Evolutionary conservation across 2,113 vertebrate species (phyloP), one percentile per base, ranked within the genome.

Genomic region (Crocuta crocuta): DNA sequence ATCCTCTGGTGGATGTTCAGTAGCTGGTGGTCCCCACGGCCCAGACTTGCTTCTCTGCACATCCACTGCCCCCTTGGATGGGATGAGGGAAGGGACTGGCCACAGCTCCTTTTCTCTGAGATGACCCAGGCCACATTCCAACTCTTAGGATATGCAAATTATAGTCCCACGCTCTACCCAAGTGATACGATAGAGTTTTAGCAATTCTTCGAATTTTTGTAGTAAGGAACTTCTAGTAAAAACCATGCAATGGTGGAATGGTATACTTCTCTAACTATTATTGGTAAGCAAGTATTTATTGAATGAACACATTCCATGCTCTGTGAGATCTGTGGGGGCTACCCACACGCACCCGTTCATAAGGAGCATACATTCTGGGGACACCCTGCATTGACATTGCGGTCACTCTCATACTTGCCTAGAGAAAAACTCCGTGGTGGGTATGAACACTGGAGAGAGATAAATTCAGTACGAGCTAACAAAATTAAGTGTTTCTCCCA

Each of bases 321-420:
- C 1, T 28, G 9, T 13, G 2, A 45, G 1, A 8, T 10, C n/a
- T 13, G 35, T 2, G 6, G 17, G 26, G 33, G 39, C 9, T 2
- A 0, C 10, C 39, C 0, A 0, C 53, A n/a, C 0, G 0, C 4
- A 24, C 48, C 16, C 13, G 24, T 10, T 45, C 4, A 0, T 7
- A 28, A 53, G 17, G 23, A 21, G 5, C 28, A 0, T 12, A 2
- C 0, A 0, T 17, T 28, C 21, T 63, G 39, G 58, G 10, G 39
- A 39, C 16, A 39, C 10, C 76, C 17, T 24, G n/a, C 19, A 1
- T 15, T 24, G 35, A 48, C 31, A 10, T 12, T 7, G 39, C 17
- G 6, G 13, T 33, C 48, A 48, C 10, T 26, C 50, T 73, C 45
- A 10, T 6, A 0, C 48, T 26, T 48, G 26, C 87, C 31, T 28